A percentile compares a stretch with the other conserved stretches of the same genome.
phyloP scores from a whole-genome alignment of 2,888 invertebrate genomes.

The Physocephala rufipes region DNA sequence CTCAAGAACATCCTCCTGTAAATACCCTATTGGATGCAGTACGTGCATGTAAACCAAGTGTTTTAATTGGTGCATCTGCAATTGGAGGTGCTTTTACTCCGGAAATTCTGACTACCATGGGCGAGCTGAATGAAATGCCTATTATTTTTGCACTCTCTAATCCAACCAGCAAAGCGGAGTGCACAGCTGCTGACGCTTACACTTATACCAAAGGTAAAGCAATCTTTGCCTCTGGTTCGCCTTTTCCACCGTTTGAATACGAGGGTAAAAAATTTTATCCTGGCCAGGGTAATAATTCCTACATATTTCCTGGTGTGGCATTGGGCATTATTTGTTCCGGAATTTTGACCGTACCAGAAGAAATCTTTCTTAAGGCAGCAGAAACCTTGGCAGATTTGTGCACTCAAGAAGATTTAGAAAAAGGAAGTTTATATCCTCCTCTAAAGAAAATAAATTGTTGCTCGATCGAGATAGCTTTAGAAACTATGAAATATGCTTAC shows the following conservation, averaged over 20 bases:
- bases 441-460: slow-evolving; percentile 83
- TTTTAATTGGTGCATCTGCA: slow-evolving; percentile 94
- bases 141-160: slow-evolving; percentile 98
- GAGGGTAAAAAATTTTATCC: slow-evolving; percentile 85
- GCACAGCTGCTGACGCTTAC: slow-evolving; percentile 99
- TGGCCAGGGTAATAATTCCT: slow-evolving; percentile 98
- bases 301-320: slow-evolving; percentile 96
- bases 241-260: slow-evolving; percentile 86
- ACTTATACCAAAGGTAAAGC: slow-evolving; percentile 87
- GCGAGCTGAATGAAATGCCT: slow-evolving; percentile 80
- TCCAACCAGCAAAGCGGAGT: slow-evolving; percentile 98
- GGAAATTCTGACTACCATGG: slow-evolving; percentile 89
- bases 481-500: slow-evolving; percentile 85
- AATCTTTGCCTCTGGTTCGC: slow-evolving; percentile 96
- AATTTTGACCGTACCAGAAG: slow-evolving; percentile 88
- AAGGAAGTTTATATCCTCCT: slow-evolving; percentile 93
- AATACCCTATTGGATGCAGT: slow-evolving; percentile 85
- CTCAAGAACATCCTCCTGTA: slow-evolving; percentile 80
- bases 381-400: slow-evolving; percentile 85
- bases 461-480: slow-evolving; percentile 86
- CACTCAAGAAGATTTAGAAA: slow-evolving; percentile 78
- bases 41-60: slow-evolving; percentile 81
- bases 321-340: slow-evolving; percentile 90
- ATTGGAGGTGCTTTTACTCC: slow-evolving; percentile 92
- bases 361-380: slow-evolving; percentile 91